Conservation (phyloP, 2,113 vertebrate species). For the Rhodinocichla rosea region DNA sequence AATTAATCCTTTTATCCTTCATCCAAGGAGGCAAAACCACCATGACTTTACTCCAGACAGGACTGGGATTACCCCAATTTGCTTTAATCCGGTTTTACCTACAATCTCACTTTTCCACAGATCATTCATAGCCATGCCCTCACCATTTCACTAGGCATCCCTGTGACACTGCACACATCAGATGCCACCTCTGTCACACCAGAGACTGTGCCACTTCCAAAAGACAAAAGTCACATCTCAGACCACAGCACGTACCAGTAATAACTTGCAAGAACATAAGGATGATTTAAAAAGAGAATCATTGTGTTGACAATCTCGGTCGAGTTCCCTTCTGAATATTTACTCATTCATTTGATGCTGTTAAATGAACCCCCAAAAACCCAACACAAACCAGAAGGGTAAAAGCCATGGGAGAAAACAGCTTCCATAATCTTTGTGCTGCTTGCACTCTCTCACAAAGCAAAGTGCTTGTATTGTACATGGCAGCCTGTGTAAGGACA, state of each 20-base stretch:
- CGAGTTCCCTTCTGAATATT: background rate
- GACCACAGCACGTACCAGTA: background rate
- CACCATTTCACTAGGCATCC: background rate
- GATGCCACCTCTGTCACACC: background rate
- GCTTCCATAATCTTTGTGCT: background rate
- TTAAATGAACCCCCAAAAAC: background rate
- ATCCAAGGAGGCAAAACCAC: background rate
- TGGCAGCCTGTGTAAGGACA: background rate
- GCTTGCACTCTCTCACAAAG: background rate
- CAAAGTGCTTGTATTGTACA: background rate
- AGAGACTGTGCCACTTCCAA: background rate
- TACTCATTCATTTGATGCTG: background rate
- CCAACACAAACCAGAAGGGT: background rate
- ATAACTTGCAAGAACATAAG: background rate
- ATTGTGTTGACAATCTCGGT: background rate
- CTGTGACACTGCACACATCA: fast-evolving
- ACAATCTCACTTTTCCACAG: background rate
- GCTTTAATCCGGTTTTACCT: background rate
- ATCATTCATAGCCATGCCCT: background rate
- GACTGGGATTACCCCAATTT: background rate
- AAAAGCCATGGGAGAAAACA: background rate
- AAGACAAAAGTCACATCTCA: background rate
- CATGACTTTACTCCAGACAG: background rate
- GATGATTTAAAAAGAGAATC: background rate
- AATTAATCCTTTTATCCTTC: background rate